Base-by-base conservation (phyloP, 2,797 vertebrate genomes). In the Poecilia velifera region DNA sequence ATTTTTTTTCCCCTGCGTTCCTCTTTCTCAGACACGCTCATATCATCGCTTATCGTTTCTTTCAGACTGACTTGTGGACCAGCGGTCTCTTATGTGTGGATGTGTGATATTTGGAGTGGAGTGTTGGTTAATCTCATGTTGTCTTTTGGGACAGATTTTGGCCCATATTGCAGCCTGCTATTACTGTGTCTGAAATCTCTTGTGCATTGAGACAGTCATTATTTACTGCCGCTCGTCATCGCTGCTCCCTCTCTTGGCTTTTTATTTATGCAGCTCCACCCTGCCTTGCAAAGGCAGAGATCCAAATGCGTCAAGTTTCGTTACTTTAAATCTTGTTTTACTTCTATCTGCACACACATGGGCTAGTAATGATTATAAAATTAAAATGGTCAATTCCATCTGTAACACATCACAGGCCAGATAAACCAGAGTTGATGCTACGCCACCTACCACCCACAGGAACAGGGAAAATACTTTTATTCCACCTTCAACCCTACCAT, bases 101-200 rank as follows among this genome's bases (percentile, higher is more conserved):
- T 83, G 77, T 89, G 83, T 90, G 83, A 87, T 91, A 84, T 84
- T 71, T 71, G 12, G 41, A 70, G 87, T 86, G 85, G 83, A 84
- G 85, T 92, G 87, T 91, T 89, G 88, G 86, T 92, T 94, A 94
- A 93, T 92, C 91, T 88, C 87, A 78, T 77, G 72, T 77, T 83
- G 89, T 93, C 93, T 90, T 89, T 85, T 77, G 92, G 89, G 93
- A 93, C 84, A 89, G 81, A 90, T 93, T 93, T 93, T 91, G 92
- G 88, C 92, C 91, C 87, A 92, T 90, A 89, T 93, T 91, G 90
- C 89, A 90, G 88, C 57, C 47, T 72, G 84, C 87, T 92, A 80
- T 91, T 90, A 87, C 89, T 83, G 85, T 77, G 77, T 85, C 74
- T 83, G 36, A 89, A 91, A 76, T 82, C 92, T 91, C 91, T 76